phyloP scores from a whole-genome alignment of 2,113 vertebrate species.

The Calidris pygmaea region DNA sequence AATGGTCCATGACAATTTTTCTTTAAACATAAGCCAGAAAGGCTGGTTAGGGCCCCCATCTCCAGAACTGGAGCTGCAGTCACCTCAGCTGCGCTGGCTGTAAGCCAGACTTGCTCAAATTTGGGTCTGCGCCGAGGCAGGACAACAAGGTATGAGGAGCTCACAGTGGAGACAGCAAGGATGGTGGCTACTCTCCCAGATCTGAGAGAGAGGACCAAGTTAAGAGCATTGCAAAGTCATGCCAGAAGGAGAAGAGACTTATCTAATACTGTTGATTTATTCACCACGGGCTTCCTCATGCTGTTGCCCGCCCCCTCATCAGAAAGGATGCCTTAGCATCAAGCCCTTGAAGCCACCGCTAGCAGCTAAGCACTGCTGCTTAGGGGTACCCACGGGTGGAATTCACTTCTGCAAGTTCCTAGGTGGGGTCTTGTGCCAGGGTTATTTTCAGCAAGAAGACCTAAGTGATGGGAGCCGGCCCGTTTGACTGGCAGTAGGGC shows the following conservation, averaged over 20 bases:
- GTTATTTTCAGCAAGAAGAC: slow-evolving; percentile 22
- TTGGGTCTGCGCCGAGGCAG: background rate
- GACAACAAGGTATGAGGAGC: background rate
- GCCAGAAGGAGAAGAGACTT: background rate
- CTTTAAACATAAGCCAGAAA: background rate
- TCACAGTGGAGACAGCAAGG: background rate
- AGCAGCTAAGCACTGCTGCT: background rate
- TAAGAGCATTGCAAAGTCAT: background rate
- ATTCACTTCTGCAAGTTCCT: background rate
- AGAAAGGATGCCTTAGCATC: background rate
- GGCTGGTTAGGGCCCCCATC: background rate
- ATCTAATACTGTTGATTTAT: background rate
- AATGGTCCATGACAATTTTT: background rate
- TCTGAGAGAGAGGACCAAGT: background rate
- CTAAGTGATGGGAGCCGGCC: fast-evolving
- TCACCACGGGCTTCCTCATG: background rate
- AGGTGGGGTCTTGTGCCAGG: background rate
- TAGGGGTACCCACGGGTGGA: background rate
- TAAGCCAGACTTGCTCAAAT: background rate
- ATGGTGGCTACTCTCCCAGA: background rate
- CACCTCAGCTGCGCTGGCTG: background rate
- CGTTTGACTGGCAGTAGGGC: background rate
- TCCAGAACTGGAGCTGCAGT: background rate
- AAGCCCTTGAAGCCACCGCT: background rate
- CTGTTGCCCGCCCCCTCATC: background rate